A percentile compares a stretch with the other conserved stretches of the same genome.
Evolutionary conservation across 2,797 vertebrate species (phyloP).

Genomic region (Sylvia borin): DNA sequence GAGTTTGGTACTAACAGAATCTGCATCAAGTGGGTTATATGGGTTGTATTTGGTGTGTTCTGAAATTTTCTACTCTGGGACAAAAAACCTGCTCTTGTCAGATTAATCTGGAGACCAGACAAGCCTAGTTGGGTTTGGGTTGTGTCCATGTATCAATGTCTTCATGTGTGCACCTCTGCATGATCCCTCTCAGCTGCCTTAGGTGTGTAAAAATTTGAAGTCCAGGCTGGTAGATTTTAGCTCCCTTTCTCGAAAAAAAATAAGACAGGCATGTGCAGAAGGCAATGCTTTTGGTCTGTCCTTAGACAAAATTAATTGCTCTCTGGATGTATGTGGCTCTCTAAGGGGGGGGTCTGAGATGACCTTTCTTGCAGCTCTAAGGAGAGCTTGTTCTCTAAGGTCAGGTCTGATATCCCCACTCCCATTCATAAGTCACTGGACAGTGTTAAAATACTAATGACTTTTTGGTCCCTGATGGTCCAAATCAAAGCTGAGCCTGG

Average conservation of each 20-base stretch:
- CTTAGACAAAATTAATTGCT: conserved; percentile 19
- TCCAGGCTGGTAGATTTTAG: background rate
- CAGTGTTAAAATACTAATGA: conserved; percentile 32
- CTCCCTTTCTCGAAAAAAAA: background rate
- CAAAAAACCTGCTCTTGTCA: background rate
- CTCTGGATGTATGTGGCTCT: background rate
- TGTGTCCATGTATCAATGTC: background rate
- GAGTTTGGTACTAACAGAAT: background rate
- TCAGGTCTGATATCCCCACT: background rate
- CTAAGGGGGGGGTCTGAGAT: background rate
- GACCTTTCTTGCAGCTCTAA: background rate
- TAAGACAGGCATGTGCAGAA: background rate
- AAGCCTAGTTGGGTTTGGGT: background rate
- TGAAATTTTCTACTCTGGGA: background rate
- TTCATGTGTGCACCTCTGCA: background rate
- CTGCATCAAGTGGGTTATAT: background rate
- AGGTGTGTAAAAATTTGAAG: background rate
- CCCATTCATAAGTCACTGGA: background rate
- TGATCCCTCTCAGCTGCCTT: background rate
- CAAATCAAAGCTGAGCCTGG: conserved; percentile 21
- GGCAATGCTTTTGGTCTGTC: background rate
- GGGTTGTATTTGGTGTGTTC: background rate
- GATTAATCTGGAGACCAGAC: background rate
- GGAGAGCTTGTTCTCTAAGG: background rate
- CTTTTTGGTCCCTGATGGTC: conserved; percentile 33